A percentile compares a stretch with the other conserved stretches of the same genome.
phyloP scores from a whole-genome alignment of 1,140 invertebrate genomes.

The Lepidurus couesii region DNA sequence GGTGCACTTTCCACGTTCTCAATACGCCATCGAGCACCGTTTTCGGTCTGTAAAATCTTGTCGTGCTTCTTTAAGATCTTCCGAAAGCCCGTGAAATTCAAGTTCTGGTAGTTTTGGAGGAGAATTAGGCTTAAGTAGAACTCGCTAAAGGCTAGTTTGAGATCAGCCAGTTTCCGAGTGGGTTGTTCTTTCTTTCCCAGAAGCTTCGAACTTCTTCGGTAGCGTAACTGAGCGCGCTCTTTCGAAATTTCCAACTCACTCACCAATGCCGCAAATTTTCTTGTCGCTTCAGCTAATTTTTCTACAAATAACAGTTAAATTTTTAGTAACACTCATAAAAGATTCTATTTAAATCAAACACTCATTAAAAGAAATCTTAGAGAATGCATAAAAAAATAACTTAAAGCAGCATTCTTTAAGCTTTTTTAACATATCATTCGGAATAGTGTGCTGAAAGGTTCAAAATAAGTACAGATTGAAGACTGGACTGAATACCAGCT shows the following conservation, averaged over 20 bases:
- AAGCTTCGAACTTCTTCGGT: conserved; percentile 26
- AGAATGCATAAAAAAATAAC: neutral
- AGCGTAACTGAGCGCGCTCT: conserved; percentile 40
- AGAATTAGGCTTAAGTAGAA: conserved; percentile 97
- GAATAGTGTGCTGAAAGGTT: no score
- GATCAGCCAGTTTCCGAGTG: conserved; percentile 71
- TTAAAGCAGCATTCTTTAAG: neutral
- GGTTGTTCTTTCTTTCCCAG: conserved; percentile 35
- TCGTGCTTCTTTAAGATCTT: conserved; percentile 99
- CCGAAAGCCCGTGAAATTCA: conserved; percentile 98
- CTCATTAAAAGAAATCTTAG: neutral
- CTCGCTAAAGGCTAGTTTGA: conserved; percentile 97
- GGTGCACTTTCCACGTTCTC: conserved; percentile 88
- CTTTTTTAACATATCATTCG: no score
- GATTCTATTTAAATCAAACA: no score
- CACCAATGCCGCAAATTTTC: conserved; percentile 85
- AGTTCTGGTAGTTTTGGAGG: conserved; percentile 69
- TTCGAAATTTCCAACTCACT: conserved; percentile 69
- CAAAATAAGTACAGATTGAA: no score
- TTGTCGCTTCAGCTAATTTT: conserved; percentile 92
- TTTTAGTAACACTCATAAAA: neutral
- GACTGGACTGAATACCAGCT: no score
- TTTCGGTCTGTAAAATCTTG: conserved; percentile 76
- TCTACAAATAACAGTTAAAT: conserved; percentile 54
- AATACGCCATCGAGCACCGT: conserved; percentile 79